Conservation (phyloP, 2,113 vertebrate species). For the Ranitomeya variabilis region DNA sequence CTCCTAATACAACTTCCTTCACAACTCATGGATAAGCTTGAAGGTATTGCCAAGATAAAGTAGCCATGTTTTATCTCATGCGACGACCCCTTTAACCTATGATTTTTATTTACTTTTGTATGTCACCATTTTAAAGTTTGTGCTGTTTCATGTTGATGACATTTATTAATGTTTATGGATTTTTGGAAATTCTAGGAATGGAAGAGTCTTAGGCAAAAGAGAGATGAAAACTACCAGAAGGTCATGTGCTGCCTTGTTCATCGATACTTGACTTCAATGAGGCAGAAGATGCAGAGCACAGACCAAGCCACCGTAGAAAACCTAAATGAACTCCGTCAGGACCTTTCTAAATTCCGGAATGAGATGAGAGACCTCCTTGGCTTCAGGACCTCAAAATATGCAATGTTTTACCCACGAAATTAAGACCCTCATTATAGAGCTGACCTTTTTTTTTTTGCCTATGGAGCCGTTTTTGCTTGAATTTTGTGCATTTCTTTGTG, state of each 20-base stretch:
- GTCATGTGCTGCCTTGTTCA: slow-evolving; percentile 99
- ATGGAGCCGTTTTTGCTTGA: slow-evolving; percentile 60
- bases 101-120: not conserved
- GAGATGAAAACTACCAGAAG: slow-evolving; percentile 96
- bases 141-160: not conserved
- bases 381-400: slow-evolving; percentile 97
- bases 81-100: not conserved
- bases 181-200: slow-evolving; percentile 83
- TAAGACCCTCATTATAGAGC: slow-evolving; percentile 62
- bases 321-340: slow-evolving; percentile 94
- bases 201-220: slow-evolving; percentile 93
- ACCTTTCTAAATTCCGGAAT: slow-evolving; percentile 96
- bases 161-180: not conserved
- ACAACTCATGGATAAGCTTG: not conserved
- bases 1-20: too few species aligned
- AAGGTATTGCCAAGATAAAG: not conserved
- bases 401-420: slow-evolving; percentile 97
- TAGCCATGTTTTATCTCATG: not conserved
- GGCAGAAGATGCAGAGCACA: slow-evolving; percentile 96
- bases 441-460: slow-evolving; percentile 53
- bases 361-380: slow-evolving; percentile 97
- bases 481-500: slow-evolving; percentile 14
- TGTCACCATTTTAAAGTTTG: not conserved
- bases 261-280: slow-evolving; percentile 94
- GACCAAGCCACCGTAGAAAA: slow-evolving; percentile 98